Conservation (phyloP, 2,797 vertebrate species). For the Platyrinchus mystaceus region DNA sequence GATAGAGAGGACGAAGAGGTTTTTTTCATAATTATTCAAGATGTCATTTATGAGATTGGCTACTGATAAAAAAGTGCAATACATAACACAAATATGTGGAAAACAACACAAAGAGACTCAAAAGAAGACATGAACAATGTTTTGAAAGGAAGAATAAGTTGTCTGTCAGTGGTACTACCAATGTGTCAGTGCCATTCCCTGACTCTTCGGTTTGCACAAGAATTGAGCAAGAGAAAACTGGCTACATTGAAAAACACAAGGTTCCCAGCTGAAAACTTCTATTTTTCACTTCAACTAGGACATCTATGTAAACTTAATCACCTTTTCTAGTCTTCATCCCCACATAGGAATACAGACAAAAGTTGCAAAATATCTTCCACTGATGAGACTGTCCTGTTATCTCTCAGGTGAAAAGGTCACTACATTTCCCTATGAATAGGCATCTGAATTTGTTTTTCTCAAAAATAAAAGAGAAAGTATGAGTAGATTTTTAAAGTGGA, state of each 20-base stretch:
- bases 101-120: neutral
- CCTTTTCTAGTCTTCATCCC: neutral
- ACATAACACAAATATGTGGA: neutral
- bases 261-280: neutral
- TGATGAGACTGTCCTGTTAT: neutral
- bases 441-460: neutral
- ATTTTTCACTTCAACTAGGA: neutral
- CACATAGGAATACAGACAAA: accelerated
- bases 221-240: neutral
- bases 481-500: neutral
- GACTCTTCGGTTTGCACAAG: neutral
- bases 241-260: accelerated
- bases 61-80: neutral
- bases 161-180: neutral
- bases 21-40: neutral
- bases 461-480: neutral
- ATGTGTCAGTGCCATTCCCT: neutral
- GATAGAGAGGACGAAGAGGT: neutral
- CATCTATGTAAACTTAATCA: neutral
- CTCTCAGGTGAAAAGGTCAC: neutral
- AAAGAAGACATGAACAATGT: neutral
- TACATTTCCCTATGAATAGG: neutral
- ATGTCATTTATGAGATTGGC: neutral
- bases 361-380: neutral
- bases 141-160: neutral